Base-by-base conservation (phyloP, 2,888 invertebrate genomes). In the Desoria tigrina region DNA sequence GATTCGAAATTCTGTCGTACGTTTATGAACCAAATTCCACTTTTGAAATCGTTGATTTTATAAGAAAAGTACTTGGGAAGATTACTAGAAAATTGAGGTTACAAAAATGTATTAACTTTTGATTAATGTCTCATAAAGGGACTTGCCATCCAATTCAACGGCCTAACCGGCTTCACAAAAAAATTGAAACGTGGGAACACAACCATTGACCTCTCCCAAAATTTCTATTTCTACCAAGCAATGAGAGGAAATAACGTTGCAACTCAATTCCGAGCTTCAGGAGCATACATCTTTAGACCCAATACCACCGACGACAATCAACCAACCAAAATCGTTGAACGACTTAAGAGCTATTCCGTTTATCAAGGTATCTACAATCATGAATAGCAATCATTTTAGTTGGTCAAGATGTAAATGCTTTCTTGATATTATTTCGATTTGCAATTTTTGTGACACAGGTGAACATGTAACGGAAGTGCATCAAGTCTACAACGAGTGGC, bases 241-340 rank as follows among this genome's bases (percentile, higher is more conserved):
- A 85, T 84, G 50, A 79, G 80, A 1, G 92, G 92, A 0, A 83
- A 90, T 77, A 91, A 91, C 77, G 78, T 78, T 0, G 80, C 81
- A 1, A 83, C 83, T 2, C 77, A 79, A 0, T 85, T 86, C 72
- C 82, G 94, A 66, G 87, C 94, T 0, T 95, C 96, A 0, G 98
- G 98, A 0, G 97, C 97, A 0, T 98, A 99, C 77, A 90, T 96
- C 39, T 92, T 93, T 79, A 83, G 92, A 58, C 92, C 92, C 0
- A 84, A 84, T 53, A 60, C 63, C 32, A 61, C 42, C 1, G 42
- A 56, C 37, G 81, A 82, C 0, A 79, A 83, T 0, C 76, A 78
- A 6, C 75, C 83, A 0, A 76, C 78, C 2, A 72, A 77, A 27
- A 77, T 84, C 16, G 68, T 79, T 1, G 70, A 77, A 4, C 74